Base-by-base conservation (phyloP, 1,140 invertebrate species). In the Holotrichia oblita region DNA sequence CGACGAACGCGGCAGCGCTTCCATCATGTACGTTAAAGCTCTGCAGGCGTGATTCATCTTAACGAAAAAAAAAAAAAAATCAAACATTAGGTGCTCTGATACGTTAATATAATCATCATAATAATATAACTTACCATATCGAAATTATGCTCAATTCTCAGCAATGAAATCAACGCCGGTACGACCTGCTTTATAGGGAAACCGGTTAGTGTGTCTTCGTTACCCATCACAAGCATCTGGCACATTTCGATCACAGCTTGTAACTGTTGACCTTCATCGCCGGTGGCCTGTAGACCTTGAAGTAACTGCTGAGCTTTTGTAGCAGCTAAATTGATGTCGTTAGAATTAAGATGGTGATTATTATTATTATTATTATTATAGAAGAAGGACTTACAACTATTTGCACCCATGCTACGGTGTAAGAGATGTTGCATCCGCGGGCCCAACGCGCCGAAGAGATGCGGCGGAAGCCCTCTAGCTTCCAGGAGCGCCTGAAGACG, bases 241-340 rank as follows among this genome's bases (percentile, higher is more conserved):
- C 98, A 99, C 97, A 99, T 99, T 88, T 99, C 98, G 79, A 99
- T 98, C 4, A 97, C 97, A 2, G 98, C 97, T 85, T 99, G 97
- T 73, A 99, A 87, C 87, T 99, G 98, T 85, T 98, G 96, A 22
- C 97, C 96, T 86, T 99, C 98, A 88, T 99, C 98, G 6, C 96
- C 95, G 9, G 92, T 93, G 0, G 97, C 95, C 87, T 99, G 97
- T 73, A 99, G 89, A 0, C 97, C 97, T 80, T 97, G 94, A 27
- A 99, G 87, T 22, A 99, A 88, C 84, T 99, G 97, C 84, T 98
- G 96, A 0, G 97, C 97, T 91, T 98, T 98, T 0, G 95, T 95
- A 81, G 93, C 94, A 91, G 89, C 90, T 87, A 89, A 85, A 90
- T 80, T 77, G 84, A 85, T 0, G 9, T 61, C 22, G 14, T 73